Base-by-base conservation (phyloP, 2,113 vertebrate genomes). In the Bagarius yarrelli region DNA sequence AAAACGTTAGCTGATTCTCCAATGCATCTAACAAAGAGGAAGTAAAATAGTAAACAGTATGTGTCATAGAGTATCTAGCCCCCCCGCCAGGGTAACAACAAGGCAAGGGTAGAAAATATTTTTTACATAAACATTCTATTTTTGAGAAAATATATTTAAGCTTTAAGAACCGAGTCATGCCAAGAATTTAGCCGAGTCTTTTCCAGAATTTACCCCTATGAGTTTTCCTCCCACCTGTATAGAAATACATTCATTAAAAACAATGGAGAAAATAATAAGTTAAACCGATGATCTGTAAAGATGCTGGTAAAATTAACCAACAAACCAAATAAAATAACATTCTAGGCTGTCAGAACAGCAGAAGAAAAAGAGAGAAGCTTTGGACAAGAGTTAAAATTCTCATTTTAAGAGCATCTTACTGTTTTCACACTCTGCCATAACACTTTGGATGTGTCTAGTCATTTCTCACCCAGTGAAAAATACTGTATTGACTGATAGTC, bases 361-460 rank as follows among this genome's bases (percentile, higher is more conserved):
- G 12, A 36, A 69, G 23, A 15, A 27, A 50, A 4, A 27, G 2
- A 44, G 19, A 70, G 16, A 18, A 8, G 15, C 6, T 19, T 19
- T 34, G 16, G 16, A 16, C 2, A 27, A 12, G n/a, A n/a, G n/a
- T n/a, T n/a, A n/a, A n/a, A n/a, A n/a, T n/a, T n/a, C n/a, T n/a
- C n/a, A n/a, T n/a, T n/a, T n/a, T n/a, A n/a, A n/a, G n/a, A n/a
- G 8, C 36, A 40, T 40, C 72, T 75, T 21, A 25, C 21, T 1
- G 13, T 61, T 63, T 13, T 32, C 9, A n/a, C n/a, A 52, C 21
- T 19, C 15, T 63, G 16, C 21, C 21, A 14, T 15, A 64, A 52
- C 56, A 63, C 27, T 63, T 36, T 73, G 27, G 40, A 25, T 50
- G 34, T 79, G 32, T 57, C 53, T 74, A 19, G 53, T 75, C 32